Conservation (phyloP, 2,113 vertebrate genomes). For the Penelope pileata region DNA sequence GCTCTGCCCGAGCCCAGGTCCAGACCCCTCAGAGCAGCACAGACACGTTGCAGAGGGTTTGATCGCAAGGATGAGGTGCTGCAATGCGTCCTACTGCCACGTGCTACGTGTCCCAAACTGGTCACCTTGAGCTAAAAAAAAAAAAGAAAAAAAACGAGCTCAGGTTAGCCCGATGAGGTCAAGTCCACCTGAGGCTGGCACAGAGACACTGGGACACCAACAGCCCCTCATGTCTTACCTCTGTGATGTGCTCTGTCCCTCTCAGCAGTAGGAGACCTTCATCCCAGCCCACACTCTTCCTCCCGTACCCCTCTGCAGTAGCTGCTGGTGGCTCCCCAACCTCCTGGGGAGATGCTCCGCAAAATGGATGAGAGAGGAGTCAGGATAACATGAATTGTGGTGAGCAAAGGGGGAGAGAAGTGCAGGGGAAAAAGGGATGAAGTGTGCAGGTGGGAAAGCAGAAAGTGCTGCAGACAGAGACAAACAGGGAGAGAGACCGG, state of each 20-base stretch:
- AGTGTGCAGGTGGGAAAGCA: fast-evolving
- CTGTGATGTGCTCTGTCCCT: not conserved
- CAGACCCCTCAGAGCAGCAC: not conserved
- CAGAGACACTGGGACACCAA: not conserved
- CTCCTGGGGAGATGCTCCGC: not conserved
- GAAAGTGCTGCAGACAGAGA: fast-evolving
- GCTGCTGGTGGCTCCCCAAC: not conserved
- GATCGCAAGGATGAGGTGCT: fast-evolving
- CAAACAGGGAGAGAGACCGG: not conserved
- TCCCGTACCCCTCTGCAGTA: fast-evolving
- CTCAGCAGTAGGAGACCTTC: not conserved
- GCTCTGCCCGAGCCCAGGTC: fast-evolving
- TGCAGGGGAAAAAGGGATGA: not conserved
- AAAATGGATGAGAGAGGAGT: not conserved
- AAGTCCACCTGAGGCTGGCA: not conserved
- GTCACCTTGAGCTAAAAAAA: not conserved
- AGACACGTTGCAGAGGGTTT: fast-evolving
- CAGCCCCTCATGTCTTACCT: not conserved
- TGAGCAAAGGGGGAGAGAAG: not conserved
- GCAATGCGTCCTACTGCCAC: not conserved
- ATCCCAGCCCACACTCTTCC: not conserved
- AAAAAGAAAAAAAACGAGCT: not conserved
- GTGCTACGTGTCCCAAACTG: fast-evolving
- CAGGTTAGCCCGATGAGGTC: fast-evolving
- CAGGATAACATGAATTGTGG: not conserved